Evolutionary conservation across 2,888 invertebrate genomes (phyloP).

Genomic region (Tipula vernalis): DNA sequence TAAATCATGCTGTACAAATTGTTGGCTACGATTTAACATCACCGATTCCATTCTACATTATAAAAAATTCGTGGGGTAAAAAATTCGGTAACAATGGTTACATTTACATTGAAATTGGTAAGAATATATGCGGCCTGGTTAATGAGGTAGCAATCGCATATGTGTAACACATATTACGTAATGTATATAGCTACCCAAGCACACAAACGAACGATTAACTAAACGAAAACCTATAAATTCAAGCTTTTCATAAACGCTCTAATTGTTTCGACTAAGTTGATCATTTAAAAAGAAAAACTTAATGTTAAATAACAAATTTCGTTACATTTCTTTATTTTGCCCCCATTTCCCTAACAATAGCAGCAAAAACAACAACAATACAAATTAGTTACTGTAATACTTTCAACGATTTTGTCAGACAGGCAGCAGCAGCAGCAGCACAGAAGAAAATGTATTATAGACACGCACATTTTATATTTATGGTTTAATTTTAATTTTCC

Average conservation of each 20-base stretch:
- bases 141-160: conserved; percentile 49
- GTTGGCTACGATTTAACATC: conserved; percentile 69
- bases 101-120: conserved; percentile 58
- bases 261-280: conserved; percentile 4
- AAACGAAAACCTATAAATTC: neutral
- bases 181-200: neutral
- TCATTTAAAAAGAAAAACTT: neutral
- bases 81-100: conserved; percentile 67
- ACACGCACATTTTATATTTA: neutral
- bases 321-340: neutral
- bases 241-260: neutral
- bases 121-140: conserved; percentile 66
- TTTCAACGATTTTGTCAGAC: conserved; percentile 4
- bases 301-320: neutral
- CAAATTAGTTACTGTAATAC: neutral
- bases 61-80: conserved; percentile 74
- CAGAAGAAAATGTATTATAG: neutral
- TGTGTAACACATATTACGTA: neutral
- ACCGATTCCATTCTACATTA: conserved; percentile 65
- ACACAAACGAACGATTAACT: neutral
- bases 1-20: conserved; percentile 76
- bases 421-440: neutral
- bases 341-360: neutral
- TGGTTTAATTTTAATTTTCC: neutral
- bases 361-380: neutral